Base-by-base conservation (phyloP, 1,140 invertebrate genomes). In the Babylonia areolata region DNA sequence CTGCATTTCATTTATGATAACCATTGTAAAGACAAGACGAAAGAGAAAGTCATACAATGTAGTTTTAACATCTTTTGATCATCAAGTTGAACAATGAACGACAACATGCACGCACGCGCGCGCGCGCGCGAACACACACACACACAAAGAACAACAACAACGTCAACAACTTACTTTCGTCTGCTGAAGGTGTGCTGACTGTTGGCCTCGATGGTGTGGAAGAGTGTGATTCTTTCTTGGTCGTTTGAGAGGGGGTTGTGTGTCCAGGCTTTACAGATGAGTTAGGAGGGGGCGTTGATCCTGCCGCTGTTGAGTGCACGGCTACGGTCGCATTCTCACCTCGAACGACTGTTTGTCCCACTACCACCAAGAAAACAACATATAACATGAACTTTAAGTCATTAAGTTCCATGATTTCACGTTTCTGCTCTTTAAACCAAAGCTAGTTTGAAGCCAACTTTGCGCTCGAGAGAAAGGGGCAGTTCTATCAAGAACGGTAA, bases 141-240 rank as follows among this genome's bases (percentile, higher is more conserved):
- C n/a, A n/a, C n/a, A n/a, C n/a, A n/a, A 51, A 12, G 17, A 69
- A 54, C 3, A 23, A 64, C 15, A 20, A 84, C 3, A 2, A 69
- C 28, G 69, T 28, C 15, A 84, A 84, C 12, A 64, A 31, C 81
- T 46, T 42, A 84, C 81, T 64, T 64, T 64, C 58, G 23, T 64
- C 58, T 5, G 0, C 58, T 64, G 58, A 64, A 64, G 58, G 58
- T 64, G 58, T 64, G 58, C 58, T 64, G 15, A 23, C 28, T 23
- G 58, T 64, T 0, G 58, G 58, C 58, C 15, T 23, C 58, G 28
- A 12, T 6, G 58, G 28, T 6, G 58, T 64, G 17, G 58, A 12
- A 23, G 58, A 23, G 58, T 5, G 15, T n/a, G 58, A 23, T 64
- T 12, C 58, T 5, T n/a, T n/a, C 28, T 12, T 5, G 58, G 58